Evolutionary conservation across 64 coral and sea anemone species (phyloP).

Genomic region (Acropora tenuis): DNA sequence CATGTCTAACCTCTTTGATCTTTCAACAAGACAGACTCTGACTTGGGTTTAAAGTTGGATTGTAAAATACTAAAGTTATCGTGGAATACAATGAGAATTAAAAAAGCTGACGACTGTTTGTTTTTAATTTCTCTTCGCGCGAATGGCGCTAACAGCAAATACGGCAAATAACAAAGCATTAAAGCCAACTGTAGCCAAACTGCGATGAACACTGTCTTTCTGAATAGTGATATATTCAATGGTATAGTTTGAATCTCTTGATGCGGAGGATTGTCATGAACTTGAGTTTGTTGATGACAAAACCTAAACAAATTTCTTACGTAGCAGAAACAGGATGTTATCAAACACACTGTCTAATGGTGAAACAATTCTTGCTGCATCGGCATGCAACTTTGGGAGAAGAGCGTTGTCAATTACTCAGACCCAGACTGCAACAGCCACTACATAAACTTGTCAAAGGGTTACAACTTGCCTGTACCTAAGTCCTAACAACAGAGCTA

Average conservation of each 20-base stretch:
- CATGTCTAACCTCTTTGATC: too few species aligned
- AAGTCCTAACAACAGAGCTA: background rate
- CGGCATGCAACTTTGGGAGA: background rate
- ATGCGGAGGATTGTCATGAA: background rate
- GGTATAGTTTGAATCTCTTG: background rate
- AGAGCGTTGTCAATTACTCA: background rate
- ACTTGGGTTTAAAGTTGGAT: too few species aligned
- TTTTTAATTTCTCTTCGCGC: too few species aligned
- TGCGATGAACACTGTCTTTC: background rate
- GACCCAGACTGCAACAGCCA: background rate
- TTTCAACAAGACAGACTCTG: too few species aligned
- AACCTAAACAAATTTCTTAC: background rate
- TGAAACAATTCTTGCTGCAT: background rate
- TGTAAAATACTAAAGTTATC: too few species aligned
- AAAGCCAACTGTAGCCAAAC: background rate
- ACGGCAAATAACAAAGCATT: background rate
- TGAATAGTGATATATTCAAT: background rate
- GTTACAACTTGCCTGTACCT: background rate
- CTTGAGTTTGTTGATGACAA: background rate
- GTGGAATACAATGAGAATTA: too few species aligned
- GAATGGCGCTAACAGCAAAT: too few species aligned
- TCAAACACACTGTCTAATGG: background rate
- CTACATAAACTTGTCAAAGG: background rate
- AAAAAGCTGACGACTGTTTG: too few species aligned
- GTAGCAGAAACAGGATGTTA: background rate